phyloP scores from a whole-genome alignment of 1,140 invertebrate genomes.

The Zaprionus taronus region DNA sequence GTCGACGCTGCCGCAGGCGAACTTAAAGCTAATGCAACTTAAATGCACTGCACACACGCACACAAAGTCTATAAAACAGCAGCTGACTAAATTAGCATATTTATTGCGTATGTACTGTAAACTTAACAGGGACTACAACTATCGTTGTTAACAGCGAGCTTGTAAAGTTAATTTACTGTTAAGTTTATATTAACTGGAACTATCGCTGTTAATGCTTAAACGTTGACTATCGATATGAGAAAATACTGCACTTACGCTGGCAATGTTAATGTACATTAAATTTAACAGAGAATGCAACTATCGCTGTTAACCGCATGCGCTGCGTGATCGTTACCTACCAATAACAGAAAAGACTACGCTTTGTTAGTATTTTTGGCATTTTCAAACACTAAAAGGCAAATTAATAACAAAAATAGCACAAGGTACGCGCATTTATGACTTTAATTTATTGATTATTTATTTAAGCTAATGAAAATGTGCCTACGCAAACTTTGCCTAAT shows the following conservation, averaged over 20 bases:
- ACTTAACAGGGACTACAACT: background rate
- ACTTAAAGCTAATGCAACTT: constrained; percentile 44
- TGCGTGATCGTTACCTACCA: too few relatives aligned
- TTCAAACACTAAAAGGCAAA: too few relatives aligned
- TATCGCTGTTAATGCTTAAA: background rate
- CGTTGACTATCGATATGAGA: too few relatives aligned
- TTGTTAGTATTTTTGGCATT: too few relatives aligned
- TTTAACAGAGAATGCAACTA: too few relatives aligned
- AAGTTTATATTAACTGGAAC: background rate
- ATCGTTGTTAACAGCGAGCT: background rate
- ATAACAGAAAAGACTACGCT: too few relatives aligned
- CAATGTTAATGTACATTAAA: too few relatives aligned
- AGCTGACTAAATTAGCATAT: background rate
- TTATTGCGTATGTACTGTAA: background rate
- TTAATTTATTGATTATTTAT: background rate
- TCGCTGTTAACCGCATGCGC: background rate
- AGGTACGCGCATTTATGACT: background rate
- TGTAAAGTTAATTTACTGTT: background rate
- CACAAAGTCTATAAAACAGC: background rate
- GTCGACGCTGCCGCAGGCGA: constrained; percentile 2
- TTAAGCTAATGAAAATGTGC: constrained; percentile 6
- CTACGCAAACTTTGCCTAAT: background rate
- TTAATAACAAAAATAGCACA: too few relatives aligned
- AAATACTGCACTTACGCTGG: too few relatives aligned
- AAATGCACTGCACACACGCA: constrained; percentile 11